phyloP scores from a whole-genome alignment of 2,888 invertebrate species.

The Athripsodes cinereus region DNA sequence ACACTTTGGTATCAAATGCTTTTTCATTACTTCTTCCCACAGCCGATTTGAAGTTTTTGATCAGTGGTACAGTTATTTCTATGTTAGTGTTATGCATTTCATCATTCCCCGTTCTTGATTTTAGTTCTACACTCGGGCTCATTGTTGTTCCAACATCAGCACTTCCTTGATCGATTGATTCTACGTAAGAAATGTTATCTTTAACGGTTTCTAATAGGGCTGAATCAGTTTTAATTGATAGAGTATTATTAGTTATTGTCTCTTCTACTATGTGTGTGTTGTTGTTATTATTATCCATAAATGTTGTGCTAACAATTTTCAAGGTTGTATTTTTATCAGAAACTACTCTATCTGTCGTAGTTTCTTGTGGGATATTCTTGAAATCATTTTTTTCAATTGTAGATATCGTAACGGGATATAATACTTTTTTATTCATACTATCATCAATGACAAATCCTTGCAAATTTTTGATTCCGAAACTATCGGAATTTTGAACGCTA shows the following conservation, averaged over 20 bases:
- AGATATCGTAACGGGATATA: slow-evolving; percentile 17
- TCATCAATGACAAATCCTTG: slow-evolving; percentile 24
- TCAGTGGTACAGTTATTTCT: not conserved
- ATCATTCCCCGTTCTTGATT: not conserved
- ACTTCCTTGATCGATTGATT: no score
- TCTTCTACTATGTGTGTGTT: not conserved
- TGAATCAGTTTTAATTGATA: not conserved
- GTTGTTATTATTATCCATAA: not conserved
- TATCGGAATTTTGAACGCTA: slow-evolving; percentile 9
- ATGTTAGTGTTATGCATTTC: not conserved
- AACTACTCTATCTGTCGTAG: slow-evolving; percentile 7
- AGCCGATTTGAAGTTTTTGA: not conserved
- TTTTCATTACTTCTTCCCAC: not conserved
- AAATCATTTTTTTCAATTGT: slow-evolving; percentile 16
- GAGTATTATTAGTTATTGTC: not conserved
- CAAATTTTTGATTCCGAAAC: slow-evolving; percentile 17
- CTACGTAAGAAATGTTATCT: not conserved
- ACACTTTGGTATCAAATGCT: not conserved
- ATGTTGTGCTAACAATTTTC: not conserved
- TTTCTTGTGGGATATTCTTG: slow-evolving; percentile 9
- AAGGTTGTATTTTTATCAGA: not conserved
- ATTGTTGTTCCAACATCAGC: not conserved
- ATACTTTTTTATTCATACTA: slow-evolving; percentile 12
- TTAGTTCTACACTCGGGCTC: not conserved
- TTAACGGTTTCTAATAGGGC: not conserved